Percentiles rank a stretch among this genome's conserved stretches.
Conservation (phyloP, 2,888 invertebrate genomes). For the Biston betularia region DNA sequence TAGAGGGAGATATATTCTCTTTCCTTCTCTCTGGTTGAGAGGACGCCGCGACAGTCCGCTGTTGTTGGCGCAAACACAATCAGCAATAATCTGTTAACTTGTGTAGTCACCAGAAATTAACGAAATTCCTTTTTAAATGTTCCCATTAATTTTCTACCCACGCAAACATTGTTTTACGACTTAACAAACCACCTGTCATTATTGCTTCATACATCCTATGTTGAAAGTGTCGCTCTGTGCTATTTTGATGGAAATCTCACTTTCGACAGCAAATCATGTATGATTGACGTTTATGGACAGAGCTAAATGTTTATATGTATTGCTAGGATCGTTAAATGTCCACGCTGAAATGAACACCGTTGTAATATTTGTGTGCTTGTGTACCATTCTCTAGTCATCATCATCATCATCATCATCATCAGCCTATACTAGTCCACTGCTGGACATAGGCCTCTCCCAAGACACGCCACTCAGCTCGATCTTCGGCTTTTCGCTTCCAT, state of each 20-base stretch:
- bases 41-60: too few relatives aligned
- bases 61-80: too few relatives aligned
- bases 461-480: too few relatives aligned
- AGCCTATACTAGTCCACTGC: too few relatives aligned
- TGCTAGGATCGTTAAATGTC: slow-evolving; percentile 13
- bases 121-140: too few relatives aligned
- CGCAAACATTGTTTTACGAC: neutral
- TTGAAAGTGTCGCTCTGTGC: slow-evolving; percentile 5
- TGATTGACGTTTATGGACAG: slow-evolving; percentile 15
- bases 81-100: too few relatives aligned
- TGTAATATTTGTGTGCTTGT: slow-evolving; percentile 3
- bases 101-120: too few relatives aligned
- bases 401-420: too few relatives aligned
- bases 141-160: neutral
- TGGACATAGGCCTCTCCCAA: too few relatives aligned
- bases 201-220: neutral
- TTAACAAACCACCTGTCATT: slow-evolving; percentile 1
- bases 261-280: slow-evolving; percentile 16
- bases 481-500: too few relatives aligned
- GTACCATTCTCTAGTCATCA: neutral
- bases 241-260: slow-evolving; percentile 13
- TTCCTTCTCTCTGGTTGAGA: too few relatives aligned
- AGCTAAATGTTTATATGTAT: slow-evolving; percentile 14
- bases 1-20: too few relatives aligned
- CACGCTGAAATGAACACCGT: slow-evolving; percentile 9